Evolutionary conservation across 2,888 invertebrate species (phyloP).

Genomic region (Strigamia transsilvanica): DNA sequence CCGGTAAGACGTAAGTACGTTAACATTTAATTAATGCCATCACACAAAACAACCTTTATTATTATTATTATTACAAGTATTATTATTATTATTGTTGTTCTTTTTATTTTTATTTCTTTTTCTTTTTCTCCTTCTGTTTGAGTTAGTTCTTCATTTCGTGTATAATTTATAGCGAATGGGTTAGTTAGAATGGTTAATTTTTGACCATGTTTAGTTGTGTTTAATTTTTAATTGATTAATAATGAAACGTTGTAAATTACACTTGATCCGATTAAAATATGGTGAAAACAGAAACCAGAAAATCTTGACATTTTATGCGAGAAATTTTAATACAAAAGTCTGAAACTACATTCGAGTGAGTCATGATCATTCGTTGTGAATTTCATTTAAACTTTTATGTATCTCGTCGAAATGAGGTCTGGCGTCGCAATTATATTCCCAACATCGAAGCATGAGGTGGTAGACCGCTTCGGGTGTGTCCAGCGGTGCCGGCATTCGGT

Average conservation of each 20-base stretch:
- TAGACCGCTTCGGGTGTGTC: slow-evolving; percentile 89
- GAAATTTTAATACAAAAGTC: not conserved
- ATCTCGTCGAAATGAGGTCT: slow-evolving; percentile 93
- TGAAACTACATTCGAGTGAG: not conserved
- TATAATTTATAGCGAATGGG: not conserved
- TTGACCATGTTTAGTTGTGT: not conserved
- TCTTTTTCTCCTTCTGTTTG: not conserved
- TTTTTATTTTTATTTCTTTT: not conserved
- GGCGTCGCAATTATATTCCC: slow-evolving; percentile 92
- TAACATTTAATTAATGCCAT: not conserved
- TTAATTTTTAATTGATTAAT: not conserved
- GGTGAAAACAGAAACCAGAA: not conserved
- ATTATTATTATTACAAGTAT: no score
- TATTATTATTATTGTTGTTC: no score
- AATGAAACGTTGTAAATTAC: slow-evolving; percentile 8
- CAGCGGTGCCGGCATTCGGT: slow-evolving; percentile 91
- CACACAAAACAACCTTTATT: not conserved
- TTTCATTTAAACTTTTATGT: slow-evolving; percentile 41
- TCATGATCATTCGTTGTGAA: not conserved
- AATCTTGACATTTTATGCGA: no score
- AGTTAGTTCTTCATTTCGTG: not conserved
- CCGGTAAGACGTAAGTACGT: not conserved
- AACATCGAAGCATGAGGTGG: slow-evolving; percentile 88
- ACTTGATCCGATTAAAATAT: not conserved
- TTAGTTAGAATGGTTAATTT: not conserved